Evolutionary conservation across 2,888 invertebrate genomes (phyloP).

Genomic region (Pandemis heparana): DNA sequence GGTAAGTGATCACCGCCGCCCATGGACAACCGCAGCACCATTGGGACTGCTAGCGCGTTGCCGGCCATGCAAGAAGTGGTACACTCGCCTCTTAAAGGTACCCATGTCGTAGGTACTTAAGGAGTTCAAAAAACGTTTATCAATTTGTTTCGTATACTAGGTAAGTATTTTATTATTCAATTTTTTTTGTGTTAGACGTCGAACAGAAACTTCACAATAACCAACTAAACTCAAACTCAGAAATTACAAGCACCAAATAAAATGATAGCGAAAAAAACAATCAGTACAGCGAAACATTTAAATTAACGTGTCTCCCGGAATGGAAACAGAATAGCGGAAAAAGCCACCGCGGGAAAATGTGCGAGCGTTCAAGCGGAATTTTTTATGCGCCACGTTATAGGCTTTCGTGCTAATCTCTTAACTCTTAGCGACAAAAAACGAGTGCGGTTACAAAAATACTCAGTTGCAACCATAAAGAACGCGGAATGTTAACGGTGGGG

Average conservation of each 20-base stretch:
- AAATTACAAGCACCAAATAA: conserved; percentile 30
- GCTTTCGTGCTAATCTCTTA: conserved; percentile 42
- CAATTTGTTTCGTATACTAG: background rate
- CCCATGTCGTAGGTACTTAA: no score
- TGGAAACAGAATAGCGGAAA: conserved; percentile 38
- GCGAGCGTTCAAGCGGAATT: conserved; percentile 38
- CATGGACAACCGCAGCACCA: no score
- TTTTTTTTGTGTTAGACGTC: no score
- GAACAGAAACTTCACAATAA: no score
- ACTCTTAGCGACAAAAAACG: conserved; percentile 38
- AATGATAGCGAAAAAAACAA: conserved; percentile 32
- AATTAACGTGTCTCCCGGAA: conserved; percentile 38
- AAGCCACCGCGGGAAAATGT: conserved; percentile 28
- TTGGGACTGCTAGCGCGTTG: no score
- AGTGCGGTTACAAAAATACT: conserved; percentile 12
- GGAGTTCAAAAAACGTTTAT: no score
- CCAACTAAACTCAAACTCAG: conserved; percentile 3
- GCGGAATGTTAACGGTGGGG: no score
- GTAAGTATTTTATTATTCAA: background rate
- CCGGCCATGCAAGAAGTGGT: no score
- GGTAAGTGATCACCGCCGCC: no score
- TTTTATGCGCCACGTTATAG: conserved; percentile 38
- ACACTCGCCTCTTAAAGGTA: no score
- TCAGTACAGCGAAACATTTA: conserved; percentile 36
- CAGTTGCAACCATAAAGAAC: conserved; percentile 19